These are phyloP conservation scores for Cepaea nemoralis DNA, from an alignment of 1,140 invertebrate genomes.

Conservation along the genomic window DNA sequence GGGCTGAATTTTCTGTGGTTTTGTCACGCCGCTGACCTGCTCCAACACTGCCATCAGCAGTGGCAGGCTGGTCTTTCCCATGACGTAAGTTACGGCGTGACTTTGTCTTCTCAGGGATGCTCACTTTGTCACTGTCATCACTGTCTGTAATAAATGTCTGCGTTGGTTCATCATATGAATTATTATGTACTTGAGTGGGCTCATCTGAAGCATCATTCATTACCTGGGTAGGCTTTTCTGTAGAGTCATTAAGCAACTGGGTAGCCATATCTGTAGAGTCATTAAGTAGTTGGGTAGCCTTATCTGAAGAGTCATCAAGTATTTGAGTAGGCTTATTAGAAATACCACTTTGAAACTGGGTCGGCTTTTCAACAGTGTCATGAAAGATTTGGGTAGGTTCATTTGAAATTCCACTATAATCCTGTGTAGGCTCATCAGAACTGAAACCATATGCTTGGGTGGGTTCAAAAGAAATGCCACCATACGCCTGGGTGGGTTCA, in stretches of 20 bases:
- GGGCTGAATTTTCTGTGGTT: not conserved
- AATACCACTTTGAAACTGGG: not conserved
- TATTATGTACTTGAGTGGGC: not conserved
- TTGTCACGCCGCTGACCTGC: not conserved
- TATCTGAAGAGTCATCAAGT: not conserved
- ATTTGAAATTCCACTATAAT: too few relatives aligned
- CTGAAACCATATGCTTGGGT: too few relatives aligned
- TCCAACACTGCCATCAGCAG: not conserved
- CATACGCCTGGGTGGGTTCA: not conserved
- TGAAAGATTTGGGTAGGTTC: not conserved
- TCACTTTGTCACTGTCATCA: not conserved
- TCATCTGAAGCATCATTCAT: not conserved
- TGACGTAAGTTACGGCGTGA: not conserved
- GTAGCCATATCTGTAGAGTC: not conserved
- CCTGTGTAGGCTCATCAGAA: too few relatives aligned
- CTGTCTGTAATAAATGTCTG: not conserved
- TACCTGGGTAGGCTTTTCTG: not conserved
- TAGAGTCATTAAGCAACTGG: not conserved
- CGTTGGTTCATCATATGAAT: not conserved
- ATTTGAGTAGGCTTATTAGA: not conserved
- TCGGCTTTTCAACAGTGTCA: not conserved
- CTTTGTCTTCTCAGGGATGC: not conserved
- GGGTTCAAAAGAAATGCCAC: not conserved
- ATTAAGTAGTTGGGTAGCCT: not conserved
- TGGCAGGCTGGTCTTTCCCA: not conserved